A percentile compares a stretch with the other conserved stretches of the same genome.
Conservation (phyloP, 2,113 vertebrate species). For the Chroicocephalus ridibundus region DNA sequence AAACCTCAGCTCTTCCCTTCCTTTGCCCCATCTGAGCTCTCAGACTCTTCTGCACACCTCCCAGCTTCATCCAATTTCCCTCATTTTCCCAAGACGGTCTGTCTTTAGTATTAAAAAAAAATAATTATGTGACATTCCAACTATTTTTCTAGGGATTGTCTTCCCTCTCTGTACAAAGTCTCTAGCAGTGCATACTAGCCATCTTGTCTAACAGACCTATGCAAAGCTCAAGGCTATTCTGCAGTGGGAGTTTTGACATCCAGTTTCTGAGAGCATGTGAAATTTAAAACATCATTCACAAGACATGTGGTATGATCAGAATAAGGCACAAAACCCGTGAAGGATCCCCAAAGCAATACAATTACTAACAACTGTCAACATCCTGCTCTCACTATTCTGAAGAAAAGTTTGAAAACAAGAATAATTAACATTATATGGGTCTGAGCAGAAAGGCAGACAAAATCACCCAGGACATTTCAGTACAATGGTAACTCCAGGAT, state of each 20-base stretch:
- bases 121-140: not conserved
- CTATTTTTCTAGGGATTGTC: not conserved
- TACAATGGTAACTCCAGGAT: not conserved
- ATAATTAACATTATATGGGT: not conserved
- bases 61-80: not conserved
- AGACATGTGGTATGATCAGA: not conserved
- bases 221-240: not conserved
- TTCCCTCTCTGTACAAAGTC: not conserved
- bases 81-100: not conserved
- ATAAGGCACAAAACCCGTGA: not conserved
- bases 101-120: not conserved
- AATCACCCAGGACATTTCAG: not conserved
- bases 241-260: not conserved
- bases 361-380: not conserved
- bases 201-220: not conserved
- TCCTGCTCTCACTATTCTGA: not conserved
- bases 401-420: not conserved
- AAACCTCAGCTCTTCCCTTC: not conserved
- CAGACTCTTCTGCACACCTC: not conserved
- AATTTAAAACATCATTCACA: not conserved
- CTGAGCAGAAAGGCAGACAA: not conserved
- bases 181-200: not conserved
- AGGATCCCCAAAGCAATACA: not conserved
- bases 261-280: not conserved
- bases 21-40: fast-evolving